Percentiles rank a stretch among this genome's conserved stretches.
These are phyloP conservation scores for Limnephilus auricula DNA, from an alignment of 2,888 invertebrate species.

Conservation along the genomic window DNA sequence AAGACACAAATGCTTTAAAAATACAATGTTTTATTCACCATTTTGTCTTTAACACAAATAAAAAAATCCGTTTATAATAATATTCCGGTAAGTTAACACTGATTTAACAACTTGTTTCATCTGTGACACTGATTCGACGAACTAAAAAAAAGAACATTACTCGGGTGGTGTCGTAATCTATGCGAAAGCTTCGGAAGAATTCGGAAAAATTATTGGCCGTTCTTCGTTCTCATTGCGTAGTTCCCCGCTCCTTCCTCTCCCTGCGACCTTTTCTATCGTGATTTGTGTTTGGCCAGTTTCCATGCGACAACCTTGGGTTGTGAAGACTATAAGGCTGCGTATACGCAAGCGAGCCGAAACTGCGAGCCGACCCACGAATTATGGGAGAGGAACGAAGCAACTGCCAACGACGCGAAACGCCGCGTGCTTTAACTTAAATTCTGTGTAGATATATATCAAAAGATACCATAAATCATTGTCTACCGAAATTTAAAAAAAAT, in stretches of 20 bases:
- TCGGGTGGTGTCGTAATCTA: background rate
- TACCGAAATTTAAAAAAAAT: background rate
- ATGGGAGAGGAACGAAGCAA: no score
- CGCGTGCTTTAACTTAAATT: no score
- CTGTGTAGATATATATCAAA: no score
- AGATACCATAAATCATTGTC: background rate
- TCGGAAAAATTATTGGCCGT: slow-evolving; percentile 2
- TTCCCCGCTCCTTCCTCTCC: background rate
- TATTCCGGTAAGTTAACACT: background rate
- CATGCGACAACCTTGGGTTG: background rate
- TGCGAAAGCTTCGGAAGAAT: slow-evolving; percentile 2
- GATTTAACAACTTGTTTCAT: background rate
- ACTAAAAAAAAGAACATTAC: background rate
- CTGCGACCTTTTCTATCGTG: background rate
- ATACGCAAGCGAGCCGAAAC: no score
- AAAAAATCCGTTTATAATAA: background rate
- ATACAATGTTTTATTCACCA: background rate
- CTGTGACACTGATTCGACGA: background rate
- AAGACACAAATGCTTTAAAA: background rate
- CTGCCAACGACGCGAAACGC: no score
- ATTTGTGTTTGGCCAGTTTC: slow-evolving; percentile 2
- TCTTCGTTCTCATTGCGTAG: background rate
- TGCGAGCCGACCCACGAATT: no score
- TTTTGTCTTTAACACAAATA: background rate
- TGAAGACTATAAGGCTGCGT: background rate